Percentiles rank a stretch among this genome's conserved stretches.
These are phyloP conservation scores for Rhagologus leucostigma DNA, from an alignment of 2,113 vertebrate species.

Conservation along the genomic window DNA sequence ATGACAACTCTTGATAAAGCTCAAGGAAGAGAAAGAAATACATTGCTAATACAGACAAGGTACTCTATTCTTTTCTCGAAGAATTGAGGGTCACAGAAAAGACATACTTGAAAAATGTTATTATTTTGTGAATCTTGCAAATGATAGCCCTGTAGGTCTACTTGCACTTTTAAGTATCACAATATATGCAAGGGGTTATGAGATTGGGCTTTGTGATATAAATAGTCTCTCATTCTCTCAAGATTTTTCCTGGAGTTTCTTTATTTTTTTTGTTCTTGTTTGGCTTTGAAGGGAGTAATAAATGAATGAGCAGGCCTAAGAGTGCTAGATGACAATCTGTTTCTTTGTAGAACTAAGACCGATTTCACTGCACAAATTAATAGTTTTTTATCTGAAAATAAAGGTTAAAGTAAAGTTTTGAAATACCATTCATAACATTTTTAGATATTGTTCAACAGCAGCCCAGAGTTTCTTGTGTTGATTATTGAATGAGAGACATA, in stretches of 20 bases:
- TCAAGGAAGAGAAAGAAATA: conserved; percentile 18
- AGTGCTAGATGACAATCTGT: not conserved
- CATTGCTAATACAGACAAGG: not conserved
- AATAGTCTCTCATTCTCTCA: not conserved
- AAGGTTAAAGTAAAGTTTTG: not conserved
- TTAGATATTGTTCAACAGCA: not conserved
- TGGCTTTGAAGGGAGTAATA: not conserved
- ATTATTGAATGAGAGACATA: not conserved
- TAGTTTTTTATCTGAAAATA: not conserved
- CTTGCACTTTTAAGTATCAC: not conserved
- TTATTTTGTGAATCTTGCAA: not conserved
- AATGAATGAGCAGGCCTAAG: not conserved
- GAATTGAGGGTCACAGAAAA: not conserved
- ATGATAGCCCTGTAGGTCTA: not conserved
- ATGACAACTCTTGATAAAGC: conserved; percentile 5
- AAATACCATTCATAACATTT: not conserved
- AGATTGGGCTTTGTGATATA: not conserved
- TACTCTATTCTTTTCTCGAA: not conserved
- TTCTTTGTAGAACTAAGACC: not conserved
- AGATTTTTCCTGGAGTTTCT: not conserved
- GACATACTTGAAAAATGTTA: not conserved
- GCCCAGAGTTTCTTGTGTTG: not conserved
- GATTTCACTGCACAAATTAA: not conserved
- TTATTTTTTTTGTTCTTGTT: not conserved
- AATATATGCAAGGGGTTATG: not conserved